Evolutionary conservation across 2,888 invertebrate genomes (phyloP), one percentile per base, ranked within the genome.

Genomic region (Pristionchus maxplancki): DNA sequence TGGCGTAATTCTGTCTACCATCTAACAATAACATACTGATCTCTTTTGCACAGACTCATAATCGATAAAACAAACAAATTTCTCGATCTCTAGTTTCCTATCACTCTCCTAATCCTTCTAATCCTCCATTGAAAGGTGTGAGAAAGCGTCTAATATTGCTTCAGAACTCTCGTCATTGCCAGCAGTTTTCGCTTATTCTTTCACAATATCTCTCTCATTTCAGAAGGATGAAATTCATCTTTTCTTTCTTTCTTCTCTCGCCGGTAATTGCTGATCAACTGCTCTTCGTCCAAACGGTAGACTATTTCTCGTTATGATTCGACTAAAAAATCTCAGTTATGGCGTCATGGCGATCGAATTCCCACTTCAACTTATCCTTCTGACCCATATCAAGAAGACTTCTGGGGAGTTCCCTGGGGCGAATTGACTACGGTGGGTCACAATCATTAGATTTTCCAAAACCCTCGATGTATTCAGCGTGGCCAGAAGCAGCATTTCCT

Each of bases 271-370:
- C 82, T 6, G 82, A 82, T 37, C 48, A 82, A 82, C 24, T 82
- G 0, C 34, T 82, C 34, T 82, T 82, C 53, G 50, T 53, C 2
- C 82, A 82, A 34, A 82, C 82, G 34, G 82, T 82, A 28, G 34
- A 34, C 1, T 31, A 1, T 37, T 20, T 34, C 2, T 31, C 2
- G 13, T 11, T 13, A 34, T 67, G 2, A 31, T 34, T 58, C 58
- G 5, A 44, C 6, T 44, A 44, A 44, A 64, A 64, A n/a, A 31
- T 31, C 90, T 67, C 87, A 92, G 92, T 37, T 93, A 20, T 93
- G 92, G 92, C 67, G 93, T 78, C 93, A 93, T 71, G 93, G 93
- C n/a, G 92, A 92, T 82, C 90, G 93, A 6, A 89, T 90, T 3
- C 93, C 93, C 11, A 90, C 91, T 0, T 88, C 88, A 64, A 90